Evolutionary conservation across 2,113 vertebrate genomes (phyloP), one percentile per base, ranked within the genome.

Genomic region (Sinocyclocheilus anophthalmus): DNA sequence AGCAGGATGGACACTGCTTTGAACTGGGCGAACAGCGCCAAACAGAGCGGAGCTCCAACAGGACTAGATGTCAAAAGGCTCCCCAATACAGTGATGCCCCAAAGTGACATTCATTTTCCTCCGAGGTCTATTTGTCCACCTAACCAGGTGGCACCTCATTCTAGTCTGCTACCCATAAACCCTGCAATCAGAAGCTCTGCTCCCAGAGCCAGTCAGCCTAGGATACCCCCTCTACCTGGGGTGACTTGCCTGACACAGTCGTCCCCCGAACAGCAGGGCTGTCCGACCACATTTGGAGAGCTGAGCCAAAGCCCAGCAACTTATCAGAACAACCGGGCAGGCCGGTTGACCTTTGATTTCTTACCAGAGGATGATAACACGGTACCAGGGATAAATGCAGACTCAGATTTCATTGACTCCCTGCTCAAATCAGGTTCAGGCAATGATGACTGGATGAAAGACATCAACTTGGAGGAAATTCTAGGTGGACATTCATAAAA

Each of bases 371-470:
- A 95, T 24, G 97, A 98, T 90, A 96, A 93, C 93, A 96, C 97
- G 77, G 97, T 98, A 57, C 96, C 98, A 8, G 96, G 95, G 0
- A 97, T 98, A 85, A 98, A 96, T 92, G 96, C 96, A 14, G 98
- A 99, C 88, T 97, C 97, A 0, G 98, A 99, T 91, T 99, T 99
- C 93, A 97, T 99, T 59, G 98, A 99, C 91, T 98, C 97, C 7
- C 93, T 99, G 90, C 94, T 99, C 88, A 99, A 99, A 94, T 98
- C 97, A 0, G 97, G 98, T 87, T 96, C 97, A 81, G 96, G 97
- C 82, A 98, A 96, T 0, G 98, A 99, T 80, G 98, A 99, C 95
- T 99, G 98, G 98, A 99, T 99, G 97, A 98, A 98, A 94, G 98
- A 99, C 90, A 99, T 99, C 88, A 99, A 98, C 91, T 95, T 99